Base-by-base conservation (phyloP, 2,113 vertebrate species). In the Microcebus tavaratra region DNA sequence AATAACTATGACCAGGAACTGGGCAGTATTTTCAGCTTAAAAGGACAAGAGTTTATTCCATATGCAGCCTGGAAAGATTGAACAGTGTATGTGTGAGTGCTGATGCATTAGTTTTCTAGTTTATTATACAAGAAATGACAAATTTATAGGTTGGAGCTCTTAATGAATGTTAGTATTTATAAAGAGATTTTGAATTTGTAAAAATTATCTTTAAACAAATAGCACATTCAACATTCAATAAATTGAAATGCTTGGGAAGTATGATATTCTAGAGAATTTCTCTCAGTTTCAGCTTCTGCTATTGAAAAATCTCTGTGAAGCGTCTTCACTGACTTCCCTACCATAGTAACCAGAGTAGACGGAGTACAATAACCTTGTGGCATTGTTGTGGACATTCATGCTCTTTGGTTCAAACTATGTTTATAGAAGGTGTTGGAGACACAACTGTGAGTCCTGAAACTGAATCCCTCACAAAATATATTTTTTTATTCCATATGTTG, bases 141-240 rank as follows among this genome's bases (percentile, higher is more conserved):
- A 82, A 53, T 75, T 34, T 84, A 18, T 45, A 76, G 36, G 6
- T 59, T 80, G 23, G 20, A 94, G 18, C 12, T 82, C 8, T 95
- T 81, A 20, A 23, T 68, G 14, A 93, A 45, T 34, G 23, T 75
- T 63, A 93, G 14, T 13, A 36, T 72, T 94, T 95, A 73, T 53
- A 80, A 79, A 83, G 68, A 87, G 13, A 89, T 82, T 39, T 48
- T 86, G 73, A 68, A 73, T 93, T 92, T 95, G 4, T 82, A 80
- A 88, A 82, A 68, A 93, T 96, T 96, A 50, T 79, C 78, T 96
- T 76, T 94, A 83, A 92, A 65, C 78, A 97, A 95, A 91, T 34
- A 83, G 11, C 88, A 39, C 45, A 70, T 78, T 86, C 36, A 70
- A 42, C 17, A 79, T 65, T 79, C n/a, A 73, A 39, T 55, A 67